These are phyloP conservation scores for Hecatera dysodea DNA, from an alignment of 2,888 invertebrate genomes.

Conservation along the genomic window DNA sequence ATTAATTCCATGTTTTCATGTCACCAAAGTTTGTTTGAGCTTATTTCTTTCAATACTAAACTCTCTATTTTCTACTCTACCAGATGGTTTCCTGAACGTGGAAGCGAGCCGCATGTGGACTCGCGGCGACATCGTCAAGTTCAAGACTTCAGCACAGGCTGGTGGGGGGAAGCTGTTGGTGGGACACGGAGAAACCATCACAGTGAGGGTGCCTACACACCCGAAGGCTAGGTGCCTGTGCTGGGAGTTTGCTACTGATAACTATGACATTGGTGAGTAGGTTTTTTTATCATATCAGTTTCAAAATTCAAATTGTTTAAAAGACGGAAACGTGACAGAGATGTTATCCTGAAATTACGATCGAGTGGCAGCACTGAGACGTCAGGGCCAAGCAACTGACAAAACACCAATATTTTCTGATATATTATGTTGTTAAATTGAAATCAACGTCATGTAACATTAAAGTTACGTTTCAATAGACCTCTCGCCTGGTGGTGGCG, in stretches of 20 bases:
- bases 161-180: conserved; percentile 98
- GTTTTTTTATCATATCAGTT: background rate
- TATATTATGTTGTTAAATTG: too few species aligned
- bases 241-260: conserved; percentile 99
- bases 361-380: too few species aligned
- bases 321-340: too few species aligned
- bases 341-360: too few species aligned
- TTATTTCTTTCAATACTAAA: background rate
- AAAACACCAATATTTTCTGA: too few species aligned
- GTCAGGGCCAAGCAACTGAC: too few species aligned
- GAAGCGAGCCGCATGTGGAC: conserved; percentile 99
- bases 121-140: conserved; percentile 95
- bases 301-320: too few species aligned
- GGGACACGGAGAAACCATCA: conserved; percentile 99
- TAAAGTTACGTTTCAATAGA: too few species aligned
- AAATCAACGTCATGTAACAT: too few species aligned
- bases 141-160: conserved; percentile 96
- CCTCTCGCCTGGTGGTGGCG: too few species aligned
- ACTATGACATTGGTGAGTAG: conserved; percentile 96
- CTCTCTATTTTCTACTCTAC: background rate
- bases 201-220: conserved; percentile 99
- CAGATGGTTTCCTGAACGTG: conserved; percentile 87
- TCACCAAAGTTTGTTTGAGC: background rate
- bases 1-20: too few species aligned
- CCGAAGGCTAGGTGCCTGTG: conserved; percentile 97